Evolutionary conservation across 2,888 invertebrate species (phyloP), one percentile per base, ranked within the genome.

Genomic region (Ectemnius lituratus): DNA sequence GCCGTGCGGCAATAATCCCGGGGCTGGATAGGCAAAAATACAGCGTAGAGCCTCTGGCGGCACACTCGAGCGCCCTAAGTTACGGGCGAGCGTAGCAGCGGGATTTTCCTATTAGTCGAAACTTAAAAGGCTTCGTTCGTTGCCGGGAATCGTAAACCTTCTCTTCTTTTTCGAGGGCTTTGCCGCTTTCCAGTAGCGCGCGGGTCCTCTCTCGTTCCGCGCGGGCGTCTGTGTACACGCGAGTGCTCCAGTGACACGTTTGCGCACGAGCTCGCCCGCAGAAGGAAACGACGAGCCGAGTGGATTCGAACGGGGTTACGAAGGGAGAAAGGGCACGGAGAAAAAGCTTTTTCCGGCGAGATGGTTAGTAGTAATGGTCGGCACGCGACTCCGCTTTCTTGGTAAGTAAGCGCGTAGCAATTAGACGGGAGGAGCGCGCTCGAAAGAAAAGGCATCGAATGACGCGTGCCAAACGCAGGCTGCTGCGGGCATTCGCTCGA

Each of bases 391-490:
- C 67, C 56, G 62, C 57, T 18, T 23, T 20, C 56, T 62, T 68
- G 28, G 75, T 57, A 62, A 67, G 63, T 63, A 73, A 69, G 78
- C 76, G 73, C 81, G 71, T 73, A 81, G 80, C 75, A 83, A 83
- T 83, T 83, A 84, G 82, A 78, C 78, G 70, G 70, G 37, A 37
- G 37, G 37, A 6, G 66, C 79, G 75, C 1, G 23, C 72, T 65
- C 62, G 72, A 75, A 78, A 73, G 73, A 79, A 73, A 72, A 73
- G 52, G 61, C 49, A 58, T 58, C 71, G 70, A 70, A 62, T 63
- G 61, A 70, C 70, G 73, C 74, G 69, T 72, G 74, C 62, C 74
- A 70, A 62, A 67, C 56, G 66, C 61, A 73, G 65, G 78, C 75
- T 79, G 78, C 75, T 78, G 77, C 76, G 69, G 80, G 85, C 82